Conservation (phyloP, 2,797 vertebrate species). For the Hephaestus fuliginosus region DNA sequence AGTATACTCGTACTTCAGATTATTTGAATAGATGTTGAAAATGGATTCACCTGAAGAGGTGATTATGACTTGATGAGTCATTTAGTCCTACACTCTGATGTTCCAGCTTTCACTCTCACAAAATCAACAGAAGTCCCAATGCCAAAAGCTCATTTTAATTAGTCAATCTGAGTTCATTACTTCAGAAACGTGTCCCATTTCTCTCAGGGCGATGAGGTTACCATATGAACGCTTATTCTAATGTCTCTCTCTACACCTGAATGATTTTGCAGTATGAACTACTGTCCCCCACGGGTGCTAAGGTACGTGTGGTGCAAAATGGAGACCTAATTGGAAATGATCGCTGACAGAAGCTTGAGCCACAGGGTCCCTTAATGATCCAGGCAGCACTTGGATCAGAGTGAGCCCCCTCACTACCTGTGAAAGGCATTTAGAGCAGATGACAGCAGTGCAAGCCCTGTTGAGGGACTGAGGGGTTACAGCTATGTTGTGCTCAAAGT, state of each 20-base stretch:
- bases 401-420: conserved; percentile 35
- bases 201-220: conserved; percentile 55
- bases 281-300: conserved; percentile 49
- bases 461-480: conserved; percentile 58
- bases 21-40: conserved; percentile 51
- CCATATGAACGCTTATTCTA: conserved; percentile 59
- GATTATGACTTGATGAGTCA: conserved; percentile 59
- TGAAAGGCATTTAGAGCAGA: conserved; percentile 66
- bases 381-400: conserved; percentile 66
- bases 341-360: conserved; percentile 76
- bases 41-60: conserved; percentile 53
- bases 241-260: conserved; percentile 64
- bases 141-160: conserved; percentile 67
- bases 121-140: conserved; percentile 57
- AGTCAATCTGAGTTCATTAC: conserved; percentile 66
- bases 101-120: conserved; percentile 42
- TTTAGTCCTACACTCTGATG: conserved; percentile 43
- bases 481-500: conserved; percentile 53
- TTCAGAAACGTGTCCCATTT: conserved; percentile 47
- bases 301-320: conserved; percentile 69
- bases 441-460: conserved; percentile 67
- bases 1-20: conserved; percentile 23
- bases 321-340: conserved; percentile 82
- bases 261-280: conserved; percentile 60
- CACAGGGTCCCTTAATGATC: conserved; percentile 77